phyloP scores from a whole-genome alignment of 1,140 invertebrate genomes.

The Battus philenor region DNA sequence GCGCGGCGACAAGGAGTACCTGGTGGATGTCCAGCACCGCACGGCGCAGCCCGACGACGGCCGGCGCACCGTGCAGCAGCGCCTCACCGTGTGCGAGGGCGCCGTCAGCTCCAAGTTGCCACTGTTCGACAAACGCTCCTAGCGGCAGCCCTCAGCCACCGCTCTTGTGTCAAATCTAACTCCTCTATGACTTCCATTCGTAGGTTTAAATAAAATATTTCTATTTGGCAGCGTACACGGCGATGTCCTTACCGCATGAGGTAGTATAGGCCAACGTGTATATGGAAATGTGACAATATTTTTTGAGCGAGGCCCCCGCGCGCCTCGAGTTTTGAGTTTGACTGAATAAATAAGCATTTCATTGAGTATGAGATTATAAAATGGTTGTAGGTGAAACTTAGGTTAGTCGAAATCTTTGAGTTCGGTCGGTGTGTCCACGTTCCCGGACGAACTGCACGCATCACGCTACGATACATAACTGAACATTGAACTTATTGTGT shows the following conservation, averaged over 20 bases:
- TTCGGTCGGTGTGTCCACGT: too few species aligned
- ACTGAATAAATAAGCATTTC: slow-evolving; percentile 14
- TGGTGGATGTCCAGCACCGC: slow-evolving; percentile 50
- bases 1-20: slow-evolving; percentile 30
- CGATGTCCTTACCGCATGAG: background rate
- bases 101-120: slow-evolving; percentile 89
- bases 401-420: slow-evolving; percentile 1
- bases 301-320: background rate
- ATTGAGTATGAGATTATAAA: slow-evolving; percentile 10
- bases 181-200: slow-evolving; percentile 18
- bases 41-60: slow-evolving; percentile 32
- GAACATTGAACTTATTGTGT: slow-evolving; percentile 31
- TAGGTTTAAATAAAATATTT: slow-evolving; percentile 18
- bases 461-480: too few species aligned
- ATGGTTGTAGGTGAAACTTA: slow-evolving; percentile 9
- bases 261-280: slow-evolving; percentile 26
- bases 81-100: slow-evolving; percentile 86
- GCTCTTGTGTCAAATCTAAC: slow-evolving; percentile 19
- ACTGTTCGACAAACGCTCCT: slow-evolving; percentile 87
- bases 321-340: slow-evolving; percentile 5
- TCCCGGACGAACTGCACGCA: too few species aligned
- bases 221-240: slow-evolving; percentile 6
- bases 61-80: slow-evolving; percentile 52
- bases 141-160: slow-evolving; percentile 21
- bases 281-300: slow-evolving; percentile 16